Base-by-base conservation (phyloP, 2,888 invertebrate species). In the Drosophila demipolita region DNA sequence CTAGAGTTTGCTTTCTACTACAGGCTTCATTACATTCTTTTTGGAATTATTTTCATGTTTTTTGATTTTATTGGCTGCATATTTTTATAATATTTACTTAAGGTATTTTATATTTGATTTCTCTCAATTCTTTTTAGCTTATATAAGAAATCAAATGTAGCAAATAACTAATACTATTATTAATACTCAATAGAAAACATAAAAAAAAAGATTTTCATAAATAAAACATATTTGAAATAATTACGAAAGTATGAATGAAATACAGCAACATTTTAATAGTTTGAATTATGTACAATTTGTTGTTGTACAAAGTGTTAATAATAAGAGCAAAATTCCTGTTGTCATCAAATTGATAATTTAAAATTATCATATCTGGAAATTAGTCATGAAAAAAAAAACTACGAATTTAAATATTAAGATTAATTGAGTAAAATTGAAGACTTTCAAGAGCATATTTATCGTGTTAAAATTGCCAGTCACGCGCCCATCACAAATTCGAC, bases 401-500 rank as follows among this genome's bases (percentile, higher is more conserved):
- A n/a, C 2, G 9, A 12, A 7, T 17, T 7, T 29, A 9, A 26
- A 17, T 55, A 29, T 9, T 26, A 48, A 12, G 15, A 57, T 32
- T 32, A 42, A 57, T 40, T n/a, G 29, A 9, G 8, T 38, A 12
- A 38, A 29, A 40, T 38, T 57, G 5, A 38, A 29, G 26, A 26
- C 55, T 40, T 29, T 40, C 29, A 40, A 32, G 20, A 40, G 55
- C 11, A n/a, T 67, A 17, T 26, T 20, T 29, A 20, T 49, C 23
- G 38, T 49, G 23, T 17, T 23, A 11, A 60, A 32, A 49, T 23
- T 38, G 55, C 49, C 12, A 42, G 40, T 53, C 72, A 76, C 67
- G 67, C 40, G 65, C 53, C n/a, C 80, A 68, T 49, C 78, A 9
- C 73, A 17, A 68, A 82, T 82, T 82, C 76, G 75, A 78, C 60